These are phyloP conservation scores for Alcis repandata DNA, from an alignment of 2,888 invertebrate genomes.

Conservation along the genomic window DNA sequence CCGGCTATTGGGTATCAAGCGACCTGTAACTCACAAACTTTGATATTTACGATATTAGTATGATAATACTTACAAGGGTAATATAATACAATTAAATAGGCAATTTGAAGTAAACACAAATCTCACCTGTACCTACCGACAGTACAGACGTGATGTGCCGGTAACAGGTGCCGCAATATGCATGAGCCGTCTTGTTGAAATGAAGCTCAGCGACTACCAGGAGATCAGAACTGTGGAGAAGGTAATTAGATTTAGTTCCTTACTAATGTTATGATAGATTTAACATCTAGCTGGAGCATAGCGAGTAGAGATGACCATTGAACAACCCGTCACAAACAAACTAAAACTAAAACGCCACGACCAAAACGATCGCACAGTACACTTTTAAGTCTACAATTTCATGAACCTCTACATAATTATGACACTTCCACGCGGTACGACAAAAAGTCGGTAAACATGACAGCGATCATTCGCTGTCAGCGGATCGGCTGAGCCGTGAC, in stretches of 20 bases:
- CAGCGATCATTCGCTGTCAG: conserved; percentile 46
- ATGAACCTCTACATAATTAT: not conserved
- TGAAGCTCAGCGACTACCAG: conserved; percentile 37
- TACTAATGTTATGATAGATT: too few relatives aligned
- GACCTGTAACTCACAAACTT: too few relatives aligned
- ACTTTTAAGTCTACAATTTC: not conserved
- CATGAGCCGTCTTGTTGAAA: conserved; percentile 43
- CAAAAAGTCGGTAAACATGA: conserved; percentile 34
- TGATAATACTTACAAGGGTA: not conserved
- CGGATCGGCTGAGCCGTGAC: conserved; percentile 33
- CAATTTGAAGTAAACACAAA: conserved; percentile 2
- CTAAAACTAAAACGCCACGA: too few relatives aligned
- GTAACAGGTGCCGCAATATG: conserved; percentile 50
- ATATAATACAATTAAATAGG: not conserved
- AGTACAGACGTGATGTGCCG: conserved; percentile 25
- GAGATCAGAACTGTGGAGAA: conserved; percentile 30
- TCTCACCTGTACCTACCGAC: conserved; percentile 7
- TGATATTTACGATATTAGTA: not conserved
- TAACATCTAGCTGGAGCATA: too few relatives aligned
- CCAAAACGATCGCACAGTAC: not conserved
- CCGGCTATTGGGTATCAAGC: too few relatives aligned
- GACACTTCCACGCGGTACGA: not conserved
- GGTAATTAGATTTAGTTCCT: conserved; percentile 16
- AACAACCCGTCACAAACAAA: too few relatives aligned
- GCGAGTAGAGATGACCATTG: too few relatives aligned